phyloP scores from a whole-genome alignment of 2,888 invertebrate genomes.

The Sarcophaga caerulescens region DNA sequence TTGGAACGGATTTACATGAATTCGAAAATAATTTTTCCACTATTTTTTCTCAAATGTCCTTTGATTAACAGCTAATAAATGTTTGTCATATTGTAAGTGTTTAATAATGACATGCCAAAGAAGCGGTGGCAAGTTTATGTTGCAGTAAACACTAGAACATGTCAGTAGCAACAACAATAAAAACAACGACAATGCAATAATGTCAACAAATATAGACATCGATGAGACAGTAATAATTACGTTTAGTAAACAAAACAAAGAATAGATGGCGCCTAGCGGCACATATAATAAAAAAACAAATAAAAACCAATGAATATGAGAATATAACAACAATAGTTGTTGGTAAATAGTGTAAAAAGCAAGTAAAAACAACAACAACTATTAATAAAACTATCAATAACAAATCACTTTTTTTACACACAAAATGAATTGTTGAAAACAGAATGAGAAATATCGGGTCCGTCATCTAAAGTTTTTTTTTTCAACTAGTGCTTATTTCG shows the following conservation, averaged over 20 bases:
- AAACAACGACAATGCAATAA: conserved; percentile 41
- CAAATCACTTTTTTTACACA: no score
- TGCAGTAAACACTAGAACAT: no score
- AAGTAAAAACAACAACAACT: not conserved
- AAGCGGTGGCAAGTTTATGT: no score
- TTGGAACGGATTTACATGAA: no score
- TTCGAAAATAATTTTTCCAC: no score
- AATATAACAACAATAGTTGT: conserved; percentile 16
- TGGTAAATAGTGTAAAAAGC: not conserved
- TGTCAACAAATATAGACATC: conserved; percentile 56
- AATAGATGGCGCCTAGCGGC: conserved; percentile 75
- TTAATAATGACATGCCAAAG: no score
- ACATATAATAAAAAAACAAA: conserved; percentile 69
- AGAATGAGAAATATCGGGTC: not conserved
- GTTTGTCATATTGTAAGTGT: no score
- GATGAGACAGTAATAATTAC: conserved; percentile 58
- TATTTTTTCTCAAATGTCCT: no score
- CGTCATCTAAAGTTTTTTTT: no score
- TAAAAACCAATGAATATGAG: not conserved
- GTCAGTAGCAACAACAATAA: not conserved
- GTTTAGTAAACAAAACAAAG: conserved; percentile 62
- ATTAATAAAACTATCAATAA: not conserved
- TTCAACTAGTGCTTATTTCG: no score
- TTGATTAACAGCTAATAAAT: no score
- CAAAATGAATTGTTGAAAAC: not conserved